A percentile compares a stretch with the other conserved stretches of the same genome.
phyloP scores from a whole-genome alignment of 1,140 invertebrate genomes.

The Drosophila pandora region DNA sequence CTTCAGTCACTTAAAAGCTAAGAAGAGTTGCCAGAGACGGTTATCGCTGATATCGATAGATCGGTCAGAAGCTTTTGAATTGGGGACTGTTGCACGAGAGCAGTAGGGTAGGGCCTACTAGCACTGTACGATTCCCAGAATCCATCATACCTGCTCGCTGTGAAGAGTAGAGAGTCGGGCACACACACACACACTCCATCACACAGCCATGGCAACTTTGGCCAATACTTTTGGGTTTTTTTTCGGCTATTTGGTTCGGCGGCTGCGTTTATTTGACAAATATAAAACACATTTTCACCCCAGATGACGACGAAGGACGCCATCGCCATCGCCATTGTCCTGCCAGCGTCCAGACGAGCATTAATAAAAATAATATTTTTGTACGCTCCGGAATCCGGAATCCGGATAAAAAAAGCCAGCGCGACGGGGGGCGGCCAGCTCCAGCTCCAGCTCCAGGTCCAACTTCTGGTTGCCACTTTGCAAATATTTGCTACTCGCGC shows the following conservation, averaged over 20 bases:
- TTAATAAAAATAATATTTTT: slow-evolving; percentile 79
- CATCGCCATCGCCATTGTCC: slow-evolving; percentile 31
- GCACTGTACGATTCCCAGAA: neutral
- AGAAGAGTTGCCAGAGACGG: too few relatives aligned
- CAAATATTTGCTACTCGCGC: slow-evolving; percentile 75
- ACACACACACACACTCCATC: neutral
- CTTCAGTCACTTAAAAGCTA: too few relatives aligned
- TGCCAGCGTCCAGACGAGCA: slow-evolving; percentile 54
- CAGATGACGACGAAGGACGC: slow-evolving; percentile 36
- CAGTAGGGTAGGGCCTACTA: too few relatives aligned
- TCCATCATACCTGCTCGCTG: neutral
- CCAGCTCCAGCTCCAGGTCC: neutral
- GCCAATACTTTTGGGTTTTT: slow-evolving; percentile 42
- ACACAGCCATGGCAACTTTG: slow-evolving; percentile 20
- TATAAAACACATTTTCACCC: slow-evolving; percentile 79
- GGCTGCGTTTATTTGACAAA: slow-evolving; percentile 76
- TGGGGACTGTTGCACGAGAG: too few relatives aligned
- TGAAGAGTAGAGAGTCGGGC: neutral
- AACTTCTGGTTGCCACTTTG: slow-evolving; percentile 77
- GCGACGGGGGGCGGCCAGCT: slow-evolving; percentile 38
- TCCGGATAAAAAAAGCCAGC: slow-evolving; percentile 30
- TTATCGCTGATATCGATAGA: too few relatives aligned
- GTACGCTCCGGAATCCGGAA: neutral
- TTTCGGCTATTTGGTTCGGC: slow-evolving; percentile 13
- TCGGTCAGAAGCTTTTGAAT: too few relatives aligned